Base-by-base conservation (phyloP, 2,888 invertebrate genomes). In the Carpatolechia fugitivella region DNA sequence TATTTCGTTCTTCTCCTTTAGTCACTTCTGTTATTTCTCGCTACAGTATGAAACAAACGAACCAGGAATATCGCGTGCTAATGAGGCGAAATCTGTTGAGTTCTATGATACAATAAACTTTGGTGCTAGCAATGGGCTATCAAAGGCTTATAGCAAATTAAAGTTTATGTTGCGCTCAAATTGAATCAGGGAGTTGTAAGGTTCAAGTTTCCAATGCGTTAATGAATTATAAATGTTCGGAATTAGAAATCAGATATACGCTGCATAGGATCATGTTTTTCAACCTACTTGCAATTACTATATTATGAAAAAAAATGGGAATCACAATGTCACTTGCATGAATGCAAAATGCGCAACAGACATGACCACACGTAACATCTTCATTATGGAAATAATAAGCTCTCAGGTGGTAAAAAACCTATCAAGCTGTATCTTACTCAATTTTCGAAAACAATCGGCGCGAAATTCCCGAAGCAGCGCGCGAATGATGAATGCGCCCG, bases 401-500 rank as follows among this genome's bases (percentile, higher is more conserved):
- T 29, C 29, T 4, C 44, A 44, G 44, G 44, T 44, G 44, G 44
- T 24, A 44, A 44, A 44, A 44, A 44, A 44, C 11, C 44, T 44
- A 44, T 44, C 44, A 44, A 29, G 24, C 44, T 44, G 29, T 8
- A 44, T 35, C n/a, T 35, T 35, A 20, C 50, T 50, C 50, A 50
- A 50, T 50, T 50, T 56, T 56, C 60, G 56, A 60, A 56, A 60
- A 63, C 64, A 44, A 64, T 52, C 14, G 54, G 62, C 60, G 64
- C 57, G 62, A 69, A 66, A 59, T 55, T 54, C 38, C 14, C 36
- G 20, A 20, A 40, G 24, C 30, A 14, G 29, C 35, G 50, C 33
- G 38, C 51, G 16, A 80, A 76, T 79, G 80, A 85, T 83, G 76
- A 80, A 84, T 80, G 75, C 65, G 63, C 60, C 20, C 56, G 58